Evolutionary conservation across 2,113 vertebrate genomes (phyloP).

Genomic region (Hepsetus odoe): DNA sequence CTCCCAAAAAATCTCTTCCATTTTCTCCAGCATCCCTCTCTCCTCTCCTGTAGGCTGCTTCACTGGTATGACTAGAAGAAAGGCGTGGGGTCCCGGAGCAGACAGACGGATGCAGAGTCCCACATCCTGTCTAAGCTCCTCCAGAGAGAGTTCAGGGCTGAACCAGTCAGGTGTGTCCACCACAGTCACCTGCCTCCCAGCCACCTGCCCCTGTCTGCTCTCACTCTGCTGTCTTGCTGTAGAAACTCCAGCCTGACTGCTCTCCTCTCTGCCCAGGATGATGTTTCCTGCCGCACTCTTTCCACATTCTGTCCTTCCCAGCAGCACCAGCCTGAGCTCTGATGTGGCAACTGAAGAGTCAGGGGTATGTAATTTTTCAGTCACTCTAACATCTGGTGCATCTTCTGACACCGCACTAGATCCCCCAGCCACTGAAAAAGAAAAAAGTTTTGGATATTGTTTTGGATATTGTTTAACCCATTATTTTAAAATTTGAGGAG

Average conservation of each 20-base stretch:
- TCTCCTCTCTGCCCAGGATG: slow-evolving; percentile 45
- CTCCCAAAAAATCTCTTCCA: slow-evolving; percentile 39
- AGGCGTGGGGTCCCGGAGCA: slow-evolving; percentile 36
- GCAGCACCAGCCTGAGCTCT: slow-evolving; percentile 22
- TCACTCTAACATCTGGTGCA: no score
- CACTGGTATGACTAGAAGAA: slow-evolving; percentile 32
- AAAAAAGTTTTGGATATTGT: no score
- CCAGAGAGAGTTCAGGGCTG: not conserved
- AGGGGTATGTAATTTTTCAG: no score
- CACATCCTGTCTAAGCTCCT: slow-evolving; percentile 19
- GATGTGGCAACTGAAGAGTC: no score
- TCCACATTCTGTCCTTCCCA: slow-evolving; percentile 20
- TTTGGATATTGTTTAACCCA: no score
- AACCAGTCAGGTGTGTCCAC: slow-evolving; percentile 47
- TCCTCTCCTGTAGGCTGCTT: not conserved
- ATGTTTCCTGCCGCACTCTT: slow-evolving; percentile 39
- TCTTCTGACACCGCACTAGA: no score
- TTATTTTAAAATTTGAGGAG: no score
- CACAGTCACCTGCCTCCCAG: slow-evolving; percentile 37
- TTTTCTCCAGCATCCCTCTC: slow-evolving; percentile 15
- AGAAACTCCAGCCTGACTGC: slow-evolving; percentile 20
- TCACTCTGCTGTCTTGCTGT: slow-evolving; percentile 8
- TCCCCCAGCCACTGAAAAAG: no score
- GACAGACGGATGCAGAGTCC: slow-evolving; percentile 24
- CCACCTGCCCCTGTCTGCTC: slow-evolving; percentile 31